These are phyloP conservation scores for Drosophila bocqueti DNA, from an alignment of 1,140 invertebrate species.

Conservation along the genomic window DNA sequence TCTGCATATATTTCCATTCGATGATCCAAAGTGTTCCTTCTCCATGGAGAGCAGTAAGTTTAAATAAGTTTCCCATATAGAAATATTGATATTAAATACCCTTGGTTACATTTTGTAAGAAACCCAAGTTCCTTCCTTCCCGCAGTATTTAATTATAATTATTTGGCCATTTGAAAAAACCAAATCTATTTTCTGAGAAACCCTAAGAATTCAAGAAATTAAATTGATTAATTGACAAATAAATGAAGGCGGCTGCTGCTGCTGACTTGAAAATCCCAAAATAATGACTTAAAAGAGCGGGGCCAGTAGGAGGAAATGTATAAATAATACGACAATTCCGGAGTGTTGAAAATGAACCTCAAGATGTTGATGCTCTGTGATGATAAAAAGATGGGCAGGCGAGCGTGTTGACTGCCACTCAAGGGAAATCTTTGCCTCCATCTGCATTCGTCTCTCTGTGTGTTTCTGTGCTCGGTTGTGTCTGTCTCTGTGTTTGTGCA, in stretches of 20 bases:
- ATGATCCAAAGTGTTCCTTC: slow-evolving; percentile 97
- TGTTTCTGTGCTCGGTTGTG: slow-evolving; percentile 11
- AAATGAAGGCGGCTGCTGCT: slow-evolving; percentile 1
- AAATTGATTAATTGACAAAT: slow-evolving; percentile 13
- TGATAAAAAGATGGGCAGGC: slow-evolving; percentile 49
- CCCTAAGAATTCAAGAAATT: slow-evolving; percentile 2
- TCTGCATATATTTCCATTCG: slow-evolving; percentile 97
- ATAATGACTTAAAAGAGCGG: slow-evolving; percentile 6
- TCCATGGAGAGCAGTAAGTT: slow-evolving; percentile 97
- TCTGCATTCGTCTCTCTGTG: slow-evolving; percentile 32
- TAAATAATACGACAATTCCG: slow-evolving; percentile 52
- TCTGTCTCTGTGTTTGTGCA: slow-evolving; percentile 43
- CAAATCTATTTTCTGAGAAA: no score
- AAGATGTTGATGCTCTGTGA: slow-evolving; percentile 41
- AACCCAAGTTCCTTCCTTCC: not conserved
- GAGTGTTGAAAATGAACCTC: slow-evolving; percentile 60
- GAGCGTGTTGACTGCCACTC: slow-evolving; percentile 67
- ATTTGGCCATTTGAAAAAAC: not conserved
- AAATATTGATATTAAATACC: not conserved
- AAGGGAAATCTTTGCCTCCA: slow-evolving; percentile 59
- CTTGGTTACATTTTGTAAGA: no score
- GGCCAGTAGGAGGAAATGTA: slow-evolving; percentile 15
- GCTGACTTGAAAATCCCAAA: slow-evolving; percentile 3
- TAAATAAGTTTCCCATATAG: not conserved
- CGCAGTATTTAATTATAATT: not conserved